Evolutionary conservation across 2,888 invertebrate genomes (phyloP), one percentile per base, ranked within the genome.

Genomic region (Stenurella melanura): DNA sequence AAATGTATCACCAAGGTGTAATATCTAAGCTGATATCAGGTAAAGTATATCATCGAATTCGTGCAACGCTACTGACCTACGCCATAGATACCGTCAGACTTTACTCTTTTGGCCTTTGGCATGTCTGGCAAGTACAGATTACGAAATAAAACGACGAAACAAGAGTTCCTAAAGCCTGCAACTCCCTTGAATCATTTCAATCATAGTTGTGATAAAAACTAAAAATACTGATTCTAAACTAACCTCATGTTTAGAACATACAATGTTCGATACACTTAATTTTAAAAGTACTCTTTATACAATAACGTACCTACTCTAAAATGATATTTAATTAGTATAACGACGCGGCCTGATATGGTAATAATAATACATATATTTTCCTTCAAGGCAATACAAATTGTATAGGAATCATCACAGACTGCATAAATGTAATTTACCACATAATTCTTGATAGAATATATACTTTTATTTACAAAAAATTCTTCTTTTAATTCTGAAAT

Each of bases 171-270:
- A 50, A 50, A 50, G 50, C 50, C 15, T 15, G 50, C 50, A 15
- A 15, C 50, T 50, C 50, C 15, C 50, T 50, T 50, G 15, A 50
- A 50, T 15, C 5, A 50, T 50, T 15, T 50, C 50, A 15, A 50
- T n/a, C 50, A 50, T 50, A n/a, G 50, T 50, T 50, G 12, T 15
- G 50, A 50, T 50, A 50, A 12, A 38, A 50, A 50, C 50, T 15
- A 50, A 50, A 50, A 50, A 50, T 50, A 50, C 11, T 50, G 4
- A 50, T 0, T 50, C 15, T 50, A 12, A 50, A 50, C 50, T 50
- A 50, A 50, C 50, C 50, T 50, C 50, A 50, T 50, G n/a, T 50
- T 50, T 50, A 50, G 50, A 15, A 50, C 50, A 50, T 50, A 50
- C n/a, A 4, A 50, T 50, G 2, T 50, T n/a, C 15, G 50, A 50